Evolutionary conservation across 2,797 vertebrate species (phyloP), one percentile per base, ranked within the genome.

Genomic region (Chloroceryle inda): DNA sequence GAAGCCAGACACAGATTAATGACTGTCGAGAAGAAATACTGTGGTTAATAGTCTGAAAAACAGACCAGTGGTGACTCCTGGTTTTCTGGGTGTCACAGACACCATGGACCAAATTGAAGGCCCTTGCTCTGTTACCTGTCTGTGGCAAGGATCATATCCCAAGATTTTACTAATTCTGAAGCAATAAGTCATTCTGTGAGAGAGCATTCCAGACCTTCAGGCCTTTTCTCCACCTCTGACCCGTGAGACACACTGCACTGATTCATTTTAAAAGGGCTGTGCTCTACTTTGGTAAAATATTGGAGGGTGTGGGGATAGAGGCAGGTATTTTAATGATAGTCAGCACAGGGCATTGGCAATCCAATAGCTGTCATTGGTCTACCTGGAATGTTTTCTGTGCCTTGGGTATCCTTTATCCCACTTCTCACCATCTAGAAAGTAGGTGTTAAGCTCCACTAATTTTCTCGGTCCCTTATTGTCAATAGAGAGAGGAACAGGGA

Each of bases 361-460:
- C 35, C 59, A 45, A 13, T 13, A 66, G 33, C 4, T 78, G 37
- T n/a, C 18, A 3, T 12, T 38, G 59, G 19, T 14, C 6, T 53
- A 61, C 26, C 64, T 92, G 83, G 62, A 90, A 85, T 49, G 33
- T 64, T 86, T 92, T 89, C 73, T 67, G 29, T 78, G 47, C 13
- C 55, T 47, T 55, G 26, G 27, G 33, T 81, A 64, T 75, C 2
- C 35, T 58, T 93, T 81, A 78, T 42, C 66, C 35, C 73, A 56
- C 23, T 52, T 69, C 15, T 72, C 5, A 1, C 37, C 71, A 9
- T 17, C 58, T 52, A 56, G 62, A 52, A 92, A 56, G 50, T 52
- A 52, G 56, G 75, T 15, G 8, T 72, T 44, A 88, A 71, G 31
- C 56, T 80, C 61, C n/a, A 22, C 61, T 93, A 90, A 88, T 88